These are phyloP conservation scores for Heliocidaris tuberculata DNA, from an alignment of 35 echinoderm and acorn worm species.

Conservation along the genomic window DNA sequence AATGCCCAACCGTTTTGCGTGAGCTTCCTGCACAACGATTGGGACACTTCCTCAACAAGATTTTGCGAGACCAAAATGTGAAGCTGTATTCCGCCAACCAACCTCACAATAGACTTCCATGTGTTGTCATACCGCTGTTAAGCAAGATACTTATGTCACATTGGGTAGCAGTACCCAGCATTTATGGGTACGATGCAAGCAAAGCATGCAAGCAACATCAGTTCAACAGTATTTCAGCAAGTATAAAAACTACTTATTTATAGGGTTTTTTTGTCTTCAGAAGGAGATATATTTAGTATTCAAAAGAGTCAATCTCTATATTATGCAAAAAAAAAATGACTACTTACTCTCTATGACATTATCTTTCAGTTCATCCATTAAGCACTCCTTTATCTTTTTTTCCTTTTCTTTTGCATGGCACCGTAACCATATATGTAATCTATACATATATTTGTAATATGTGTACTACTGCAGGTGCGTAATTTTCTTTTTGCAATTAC, in stretches of 20 bases:
- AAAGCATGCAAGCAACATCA: neutral
- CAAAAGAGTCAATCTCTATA: neutral
- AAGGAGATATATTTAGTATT: neutral
- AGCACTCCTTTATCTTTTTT: neutral
- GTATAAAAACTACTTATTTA: neutral
- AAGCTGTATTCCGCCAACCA: neutral
- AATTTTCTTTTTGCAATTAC: neutral
- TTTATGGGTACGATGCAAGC: neutral
- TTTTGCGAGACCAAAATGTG: neutral
- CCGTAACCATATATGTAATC: neutral
- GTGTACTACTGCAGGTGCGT: neutral
- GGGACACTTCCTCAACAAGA: no score
- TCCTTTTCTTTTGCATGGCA: neutral
- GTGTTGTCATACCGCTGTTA: neutral
- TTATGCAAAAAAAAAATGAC: neutral
- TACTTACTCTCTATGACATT: no score
- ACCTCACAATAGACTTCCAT: neutral
- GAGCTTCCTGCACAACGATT: neutral
- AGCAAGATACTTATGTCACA: neutral
- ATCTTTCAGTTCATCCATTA: no score
- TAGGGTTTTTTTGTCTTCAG: neutral
- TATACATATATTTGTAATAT: neutral
- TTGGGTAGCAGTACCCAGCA: neutral
- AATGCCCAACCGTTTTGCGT: neutral
- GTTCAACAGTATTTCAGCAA: neutral